Conservation (phyloP, 2,113 vertebrate genomes). For the Ophthalmolycus amberensis region DNA sequence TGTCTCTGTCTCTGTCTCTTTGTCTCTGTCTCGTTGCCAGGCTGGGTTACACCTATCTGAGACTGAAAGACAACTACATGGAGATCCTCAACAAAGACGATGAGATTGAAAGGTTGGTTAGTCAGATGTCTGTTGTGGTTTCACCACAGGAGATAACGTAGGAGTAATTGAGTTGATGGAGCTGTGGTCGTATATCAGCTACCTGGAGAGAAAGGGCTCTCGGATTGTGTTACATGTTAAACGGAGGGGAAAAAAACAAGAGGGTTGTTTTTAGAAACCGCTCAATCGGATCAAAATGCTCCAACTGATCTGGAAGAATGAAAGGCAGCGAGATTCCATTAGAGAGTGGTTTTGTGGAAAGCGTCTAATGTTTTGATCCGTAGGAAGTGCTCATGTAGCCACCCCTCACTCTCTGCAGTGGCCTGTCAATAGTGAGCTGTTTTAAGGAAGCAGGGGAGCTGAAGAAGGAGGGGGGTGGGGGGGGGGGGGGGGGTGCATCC, state of each 20-base stretch:
- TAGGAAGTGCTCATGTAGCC: constrained; percentile 42
- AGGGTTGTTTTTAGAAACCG: constrained; percentile 30
- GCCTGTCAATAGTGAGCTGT: constrained; percentile 71
- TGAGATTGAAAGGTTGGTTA: constrained; percentile 89
- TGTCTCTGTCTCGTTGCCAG: constrained; percentile 73
- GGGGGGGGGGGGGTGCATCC: not conserved
- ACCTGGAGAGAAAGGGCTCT: constrained; percentile 28
- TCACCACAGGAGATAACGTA: constrained; percentile 24
- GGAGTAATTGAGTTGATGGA: constrained; percentile 36
- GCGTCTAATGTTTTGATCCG: constrained; percentile 44
- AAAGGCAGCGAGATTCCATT: constrained; percentile 27
- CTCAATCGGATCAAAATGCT: constrained; percentile 44
- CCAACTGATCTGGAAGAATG: constrained; percentile 17
- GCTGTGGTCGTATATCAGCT: constrained; percentile 19
- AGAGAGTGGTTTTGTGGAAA: constrained; percentile 40
- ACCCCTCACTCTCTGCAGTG: constrained; percentile 58
- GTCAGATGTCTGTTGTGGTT: constrained; percentile 37
- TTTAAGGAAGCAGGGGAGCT: constrained; percentile 54
- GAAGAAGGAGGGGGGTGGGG: too few relatives aligned
- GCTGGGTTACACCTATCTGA: constrained; percentile 94
- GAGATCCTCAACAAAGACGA: constrained; percentile 95
- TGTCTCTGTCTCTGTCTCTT: not conserved
- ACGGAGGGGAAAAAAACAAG: not conserved
- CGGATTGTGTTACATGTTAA: constrained; percentile 37
- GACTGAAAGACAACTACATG: constrained; percentile 94